phyloP scores from a whole-genome alignment of 2,113 vertebrate species.

The Phaethon lepturus region DNA sequence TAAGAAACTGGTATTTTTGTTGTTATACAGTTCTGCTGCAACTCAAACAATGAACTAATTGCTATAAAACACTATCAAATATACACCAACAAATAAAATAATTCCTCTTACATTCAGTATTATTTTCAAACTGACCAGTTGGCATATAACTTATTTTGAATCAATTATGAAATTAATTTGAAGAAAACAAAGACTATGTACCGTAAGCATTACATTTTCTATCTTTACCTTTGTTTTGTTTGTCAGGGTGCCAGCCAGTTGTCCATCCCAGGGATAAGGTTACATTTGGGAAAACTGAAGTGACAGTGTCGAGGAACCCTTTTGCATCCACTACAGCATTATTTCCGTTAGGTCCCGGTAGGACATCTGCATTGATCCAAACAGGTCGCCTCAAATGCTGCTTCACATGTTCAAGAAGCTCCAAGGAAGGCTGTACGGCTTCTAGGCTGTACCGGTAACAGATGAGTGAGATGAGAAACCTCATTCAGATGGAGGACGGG shows the following conservation, averaged over 20 bases:
- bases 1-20: neutral
- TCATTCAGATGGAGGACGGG: accelerated
- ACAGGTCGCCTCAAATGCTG: constrained; percentile 69
- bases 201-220: neutral
- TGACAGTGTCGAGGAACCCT: constrained; percentile 78
- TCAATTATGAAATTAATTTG: neutral
- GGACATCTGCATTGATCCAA: constrained; percentile 92
- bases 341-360: constrained; percentile 83
- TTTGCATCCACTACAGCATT: constrained; percentile 71
- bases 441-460: constrained; percentile 76
- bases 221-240: constrained; percentile 80
- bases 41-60: neutral
- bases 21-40: neutral
- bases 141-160: neutral
- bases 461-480: neutral
- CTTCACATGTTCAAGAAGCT: constrained; percentile 74
- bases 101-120: neutral
- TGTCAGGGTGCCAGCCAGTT: constrained; percentile 80
- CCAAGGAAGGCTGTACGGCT: constrained; percentile 81
- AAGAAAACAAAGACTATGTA: neutral
- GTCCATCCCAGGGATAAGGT: constrained; percentile 93
- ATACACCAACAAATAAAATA: neutral
- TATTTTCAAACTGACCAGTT: neutral
- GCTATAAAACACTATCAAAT: neutral
- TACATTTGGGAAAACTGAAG: constrained; percentile 68